Base-by-base conservation (phyloP, 2,888 invertebrate genomes). In the Drosophila mayaguana region DNA sequence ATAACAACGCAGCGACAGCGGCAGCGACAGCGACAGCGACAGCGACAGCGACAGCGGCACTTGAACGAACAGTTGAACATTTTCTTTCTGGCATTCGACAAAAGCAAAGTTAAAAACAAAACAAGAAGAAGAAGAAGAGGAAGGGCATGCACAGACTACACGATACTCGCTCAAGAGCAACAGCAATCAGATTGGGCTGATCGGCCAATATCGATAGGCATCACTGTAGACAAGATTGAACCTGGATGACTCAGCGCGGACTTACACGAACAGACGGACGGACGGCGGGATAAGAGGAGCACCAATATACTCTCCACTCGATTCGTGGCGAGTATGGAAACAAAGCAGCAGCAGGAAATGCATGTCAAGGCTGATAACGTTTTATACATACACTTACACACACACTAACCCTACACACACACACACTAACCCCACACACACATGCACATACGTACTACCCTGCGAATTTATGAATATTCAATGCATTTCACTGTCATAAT, bases 351-450 rank as follows among this genome's bases (percentile, higher is more conserved):
- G 60, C 55, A 71, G 71, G 73, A 75, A 82, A 84, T 87, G 63
- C 86, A 85, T 85, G 84, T 88, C 88, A 88, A 85, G 84, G 88
- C 86, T 85, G 88, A 75, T 78, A 76, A 75, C 75, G 83, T 68
- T 69, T 72, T 68, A 71, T 43, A 63, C 54, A 64, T 46, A 71
- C 50, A 65, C 60, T 50, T 60, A 64, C 40, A 38, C 54, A 46
- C 48, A 71, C 45, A 67, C 60, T 57, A 48, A 28, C 54, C 36
- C 46, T 5, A 36, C 40, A 40, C 46, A 25, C 36, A n/a, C 22
- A 9, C 34, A 9, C 43, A 42, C 59, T 56, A 48, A 32, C 53
- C 34, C 46, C 38, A 11, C 40, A 7, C 40, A 50, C 61, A 40
- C 45, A 38, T 32, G 28, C 18, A 16, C 48, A 48, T 16, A 46